Evolutionary conservation across 1,140 invertebrate genomes (phyloP).

Genomic region (Atta texana): DNA sequence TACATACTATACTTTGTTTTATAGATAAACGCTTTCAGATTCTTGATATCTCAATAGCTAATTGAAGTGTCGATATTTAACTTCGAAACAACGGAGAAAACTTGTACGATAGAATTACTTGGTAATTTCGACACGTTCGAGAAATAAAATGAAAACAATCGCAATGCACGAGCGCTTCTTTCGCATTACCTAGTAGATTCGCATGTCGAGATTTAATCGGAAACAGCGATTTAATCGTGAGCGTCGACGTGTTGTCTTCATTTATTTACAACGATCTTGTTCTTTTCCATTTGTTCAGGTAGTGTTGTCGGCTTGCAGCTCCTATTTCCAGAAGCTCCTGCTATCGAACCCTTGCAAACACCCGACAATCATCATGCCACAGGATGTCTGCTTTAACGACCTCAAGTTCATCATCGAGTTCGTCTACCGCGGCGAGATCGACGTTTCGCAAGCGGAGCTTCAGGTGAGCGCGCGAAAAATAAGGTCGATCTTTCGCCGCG

Average conservation of each 20-base stretch:
- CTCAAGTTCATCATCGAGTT: conserved; percentile 94
- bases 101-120: not conserved
- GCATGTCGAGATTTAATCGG: not conserved
- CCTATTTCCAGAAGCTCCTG: conserved; percentile 91
- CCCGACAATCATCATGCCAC: conserved; percentile 92
- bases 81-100: not conserved
- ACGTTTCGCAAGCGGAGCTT: conserved; percentile 92
- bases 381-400: conserved; percentile 92
- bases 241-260: not conserved
- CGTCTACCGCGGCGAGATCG: conserved; percentile 93
- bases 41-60: not conserved
- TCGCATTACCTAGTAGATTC: not conserved
- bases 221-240: conserved; percentile 27
- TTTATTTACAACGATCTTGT: not conserved
- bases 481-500: conserved; percentile 58
- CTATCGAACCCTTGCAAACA: conserved; percentile 91
- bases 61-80: conserved; percentile 10
- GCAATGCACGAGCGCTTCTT: not conserved
- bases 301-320: conserved; percentile 90
- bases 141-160: not conserved
- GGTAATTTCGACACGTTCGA: not conserved
- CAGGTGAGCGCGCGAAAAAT: conserved; percentile 86
- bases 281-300: conserved; percentile 85
- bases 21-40: conserved; percentile 2
- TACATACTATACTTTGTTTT: not conserved